Conservation (phyloP, 2,113 vertebrate genomes). For the Hippolais icterina region DNA sequence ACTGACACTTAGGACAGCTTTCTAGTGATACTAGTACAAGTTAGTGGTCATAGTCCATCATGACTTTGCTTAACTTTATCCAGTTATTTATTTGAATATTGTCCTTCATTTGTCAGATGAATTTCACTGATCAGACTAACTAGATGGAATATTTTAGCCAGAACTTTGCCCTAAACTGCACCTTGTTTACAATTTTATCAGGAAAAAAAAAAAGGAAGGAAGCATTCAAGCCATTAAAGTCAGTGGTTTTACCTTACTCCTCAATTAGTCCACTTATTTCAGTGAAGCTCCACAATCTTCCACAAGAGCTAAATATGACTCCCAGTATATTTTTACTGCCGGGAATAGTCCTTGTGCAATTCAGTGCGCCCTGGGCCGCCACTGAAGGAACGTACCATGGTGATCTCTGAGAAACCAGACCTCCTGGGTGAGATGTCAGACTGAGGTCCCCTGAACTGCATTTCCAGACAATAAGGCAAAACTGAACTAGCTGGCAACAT, state of each 20-base stretch:
- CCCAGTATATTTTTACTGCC: not conserved
- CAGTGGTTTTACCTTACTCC: slow-evolving; percentile 32
- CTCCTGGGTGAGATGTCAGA: not conserved
- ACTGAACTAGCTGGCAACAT: not conserved
- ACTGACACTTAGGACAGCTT: not conserved
- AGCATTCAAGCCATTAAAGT: not conserved
- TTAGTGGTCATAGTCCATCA: not conserved
- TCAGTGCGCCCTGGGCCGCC: not conserved
- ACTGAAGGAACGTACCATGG: not conserved
- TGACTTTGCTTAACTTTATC: not conserved
- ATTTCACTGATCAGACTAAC: not conserved
- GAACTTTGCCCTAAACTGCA: not conserved
- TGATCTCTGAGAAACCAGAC: not conserved
- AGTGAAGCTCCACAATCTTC: not conserved
- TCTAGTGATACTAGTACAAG: not conserved
- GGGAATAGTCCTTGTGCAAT: not conserved
- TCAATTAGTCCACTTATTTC: slow-evolving; percentile 37
- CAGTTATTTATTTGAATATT: not conserved
- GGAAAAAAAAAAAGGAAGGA: not conserved
- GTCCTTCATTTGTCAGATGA: not conserved
- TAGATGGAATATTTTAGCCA: not conserved
- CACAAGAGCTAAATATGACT: not conserved
- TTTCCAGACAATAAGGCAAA: not conserved
- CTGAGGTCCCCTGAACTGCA: not conserved
- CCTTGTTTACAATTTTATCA: not conserved